Evolutionary conservation across 2,113 vertebrate genomes (phyloP), one percentile per base, ranked within the genome.

Genomic region (Camelus dromedarius): DNA sequence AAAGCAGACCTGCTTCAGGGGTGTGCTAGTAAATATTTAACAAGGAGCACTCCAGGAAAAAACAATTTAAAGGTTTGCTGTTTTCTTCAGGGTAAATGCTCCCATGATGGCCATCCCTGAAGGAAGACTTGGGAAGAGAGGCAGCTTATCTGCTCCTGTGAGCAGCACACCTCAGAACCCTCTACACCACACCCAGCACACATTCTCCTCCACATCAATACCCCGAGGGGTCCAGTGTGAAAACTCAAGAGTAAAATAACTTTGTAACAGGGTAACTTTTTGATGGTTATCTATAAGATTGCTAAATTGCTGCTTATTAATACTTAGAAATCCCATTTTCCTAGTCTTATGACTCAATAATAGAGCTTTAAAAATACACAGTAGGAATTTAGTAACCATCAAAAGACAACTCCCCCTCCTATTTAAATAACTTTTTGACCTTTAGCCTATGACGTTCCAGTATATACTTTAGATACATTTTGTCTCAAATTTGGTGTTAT

Each of bases 321-420:
- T 80, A 87, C 46, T 79, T 56, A 52, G 38, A 95, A 77, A 77
- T 72, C 18, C 38, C 48, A 20, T 82, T 96, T 96, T 75, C 50
- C 38, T 77, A 73, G 16, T 30, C 28, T 76, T 80, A 24, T 18
- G 32, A 92, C 50, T 96, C 32, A 64, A 50, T 64, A 30, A 75
- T 8, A 58, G 52, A 50, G 76, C 18, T 84, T 91, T 75, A 58
- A 70, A 97, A 96, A 92, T 32, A 66, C 28, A 83, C 26, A 38
- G 66, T 32, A 95, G 85, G 77, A 91, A 93, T 73, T 96, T 77
- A 86, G 56, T 79, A 91, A 66, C 19, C 48, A 87, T 50, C 54
- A 73, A 46, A 2, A 82, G 28, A 73, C 19, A 83, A 75, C 52
- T 93, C 75, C 75, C 87, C 56, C 28, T 30, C 30, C 77, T 46